These are phyloP conservation scores for Spatulosminthurus flaviceps DNA, from an alignment of 2,888 invertebrate genomes.

Conservation along the genomic window DNA sequence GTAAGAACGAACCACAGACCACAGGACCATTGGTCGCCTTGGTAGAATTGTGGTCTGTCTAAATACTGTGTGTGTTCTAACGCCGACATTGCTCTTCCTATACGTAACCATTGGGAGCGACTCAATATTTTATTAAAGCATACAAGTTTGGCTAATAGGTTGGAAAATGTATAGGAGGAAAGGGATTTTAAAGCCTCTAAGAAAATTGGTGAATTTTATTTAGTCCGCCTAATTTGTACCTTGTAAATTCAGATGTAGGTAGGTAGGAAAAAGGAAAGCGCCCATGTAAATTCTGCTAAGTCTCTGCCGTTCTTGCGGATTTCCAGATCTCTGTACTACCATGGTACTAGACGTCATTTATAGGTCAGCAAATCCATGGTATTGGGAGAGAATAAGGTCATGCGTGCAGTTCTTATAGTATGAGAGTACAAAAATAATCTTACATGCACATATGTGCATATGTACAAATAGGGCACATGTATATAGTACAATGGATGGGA, in stretches of 20 bases:
- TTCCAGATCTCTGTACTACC: neutral
- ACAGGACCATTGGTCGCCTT: neutral
- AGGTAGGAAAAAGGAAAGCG: too few species aligned
- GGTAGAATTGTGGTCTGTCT: neutral
- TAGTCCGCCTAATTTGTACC: too few species aligned
- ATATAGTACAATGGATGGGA: too few species aligned
- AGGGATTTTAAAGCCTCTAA: too few species aligned
- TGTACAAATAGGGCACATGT: too few species aligned
- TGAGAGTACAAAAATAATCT: neutral
- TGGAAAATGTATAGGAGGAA: too few species aligned
- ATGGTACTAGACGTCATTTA: neutral
- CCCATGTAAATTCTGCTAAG: neutral
- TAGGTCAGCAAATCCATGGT: slow-evolving; percentile 22
- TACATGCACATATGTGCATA: too few species aligned
- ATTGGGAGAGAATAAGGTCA: slow-evolving; percentile 20
- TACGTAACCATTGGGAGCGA: neutral
- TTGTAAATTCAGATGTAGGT: too few species aligned
- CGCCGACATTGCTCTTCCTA: slow-evolving; percentile 3
- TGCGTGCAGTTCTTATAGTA: neutral
- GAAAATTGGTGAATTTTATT: too few species aligned
- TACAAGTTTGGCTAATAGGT: too few species aligned
- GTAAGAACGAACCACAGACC: slow-evolving; percentile 3
- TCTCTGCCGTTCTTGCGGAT: neutral
- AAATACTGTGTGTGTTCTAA: neutral
- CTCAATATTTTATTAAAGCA: too few species aligned